phyloP scores from a whole-genome alignment of 2,888 invertebrate species.

The Entomobrya multifasciata region DNA sequence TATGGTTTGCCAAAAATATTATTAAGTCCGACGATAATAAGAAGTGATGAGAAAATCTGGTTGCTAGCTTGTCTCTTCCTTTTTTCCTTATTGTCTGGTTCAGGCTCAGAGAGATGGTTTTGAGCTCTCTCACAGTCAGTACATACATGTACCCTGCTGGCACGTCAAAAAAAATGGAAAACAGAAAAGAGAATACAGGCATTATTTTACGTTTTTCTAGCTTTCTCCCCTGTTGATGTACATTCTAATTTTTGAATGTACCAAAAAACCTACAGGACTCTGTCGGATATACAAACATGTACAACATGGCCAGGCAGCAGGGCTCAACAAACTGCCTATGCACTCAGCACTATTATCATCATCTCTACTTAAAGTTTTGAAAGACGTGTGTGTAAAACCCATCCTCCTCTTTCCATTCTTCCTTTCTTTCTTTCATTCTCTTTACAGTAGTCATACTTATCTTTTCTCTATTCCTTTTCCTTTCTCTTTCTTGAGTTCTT shows the following conservation, averaged over 20 bases:
- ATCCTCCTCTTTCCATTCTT: conserved; percentile 28
- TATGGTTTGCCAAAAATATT: conserved; percentile 40
- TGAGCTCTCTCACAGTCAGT: no score
- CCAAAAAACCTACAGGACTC: conserved; percentile 10
- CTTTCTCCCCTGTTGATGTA: conserved; percentile 51
- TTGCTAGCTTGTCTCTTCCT: not conserved
- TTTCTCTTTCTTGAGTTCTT: conserved; percentile 28
- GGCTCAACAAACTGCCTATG: conserved; percentile 17
- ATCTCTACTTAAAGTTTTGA: conserved; percentile 47
- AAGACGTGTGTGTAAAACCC: conserved; percentile 34
- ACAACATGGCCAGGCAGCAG: no score
- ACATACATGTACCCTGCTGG: no score
- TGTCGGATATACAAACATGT: no score
- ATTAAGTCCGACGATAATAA: conserved; percentile 59
- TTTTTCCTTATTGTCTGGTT: not conserved
- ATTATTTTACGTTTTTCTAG: conserved; percentile 18
- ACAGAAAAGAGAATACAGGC: not conserved
- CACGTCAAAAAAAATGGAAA: not conserved
- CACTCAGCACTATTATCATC: conserved; percentile 9
- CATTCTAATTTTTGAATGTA: conserved; percentile 48
- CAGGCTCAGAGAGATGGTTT: not conserved
- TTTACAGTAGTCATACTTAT: conserved; percentile 12
- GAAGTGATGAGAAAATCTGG: conserved; percentile 61
- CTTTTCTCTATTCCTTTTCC: conserved; percentile 26
- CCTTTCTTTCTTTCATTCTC: not conserved